phyloP scores from a whole-genome alignment of 2,113 vertebrate species.

The Rhea americana region DNA sequence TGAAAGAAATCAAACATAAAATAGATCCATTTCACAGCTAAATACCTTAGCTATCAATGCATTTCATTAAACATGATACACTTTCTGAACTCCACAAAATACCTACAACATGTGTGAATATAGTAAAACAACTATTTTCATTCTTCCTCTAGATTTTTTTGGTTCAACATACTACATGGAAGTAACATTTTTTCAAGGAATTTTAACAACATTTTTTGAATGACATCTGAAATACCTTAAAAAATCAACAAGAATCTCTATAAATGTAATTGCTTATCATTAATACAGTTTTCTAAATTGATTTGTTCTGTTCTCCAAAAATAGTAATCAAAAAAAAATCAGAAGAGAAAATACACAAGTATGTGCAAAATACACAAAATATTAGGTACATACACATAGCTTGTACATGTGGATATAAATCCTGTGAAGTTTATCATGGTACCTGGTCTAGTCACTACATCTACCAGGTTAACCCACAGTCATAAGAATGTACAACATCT shows the following conservation, averaged over 20 bases:
- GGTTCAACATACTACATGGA: constrained; percentile 20
- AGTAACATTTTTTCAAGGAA: not conserved
- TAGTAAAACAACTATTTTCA: not conserved
- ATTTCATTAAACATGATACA: not conserved
- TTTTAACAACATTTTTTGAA: constrained; percentile 24
- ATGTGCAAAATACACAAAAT: not conserved
- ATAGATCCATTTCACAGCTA: not conserved
- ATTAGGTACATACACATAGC: not conserved
- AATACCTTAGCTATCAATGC: not conserved
- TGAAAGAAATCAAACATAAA: not conserved
- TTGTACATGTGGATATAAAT: not conserved
- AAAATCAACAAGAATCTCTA: not conserved
- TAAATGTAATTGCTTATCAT: not conserved
- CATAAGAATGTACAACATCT: not conserved
- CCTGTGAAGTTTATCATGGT: not conserved
- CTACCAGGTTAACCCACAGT: not conserved
- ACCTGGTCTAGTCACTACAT: not conserved
- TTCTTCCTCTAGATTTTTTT: constrained; percentile 29
- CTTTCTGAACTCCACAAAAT: not conserved
- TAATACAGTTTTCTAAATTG: constrained; percentile 2
- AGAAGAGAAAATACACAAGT: not conserved
- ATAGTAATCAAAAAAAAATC: not conserved
- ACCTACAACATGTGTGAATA: not conserved
- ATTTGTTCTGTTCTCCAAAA: not conserved
- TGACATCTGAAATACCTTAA: not conserved